Evolutionary conservation across 1,140 invertebrate genomes (phyloP), one percentile per base, ranked within the genome.

Genomic region (Homalodisca vitripennis): DNA sequence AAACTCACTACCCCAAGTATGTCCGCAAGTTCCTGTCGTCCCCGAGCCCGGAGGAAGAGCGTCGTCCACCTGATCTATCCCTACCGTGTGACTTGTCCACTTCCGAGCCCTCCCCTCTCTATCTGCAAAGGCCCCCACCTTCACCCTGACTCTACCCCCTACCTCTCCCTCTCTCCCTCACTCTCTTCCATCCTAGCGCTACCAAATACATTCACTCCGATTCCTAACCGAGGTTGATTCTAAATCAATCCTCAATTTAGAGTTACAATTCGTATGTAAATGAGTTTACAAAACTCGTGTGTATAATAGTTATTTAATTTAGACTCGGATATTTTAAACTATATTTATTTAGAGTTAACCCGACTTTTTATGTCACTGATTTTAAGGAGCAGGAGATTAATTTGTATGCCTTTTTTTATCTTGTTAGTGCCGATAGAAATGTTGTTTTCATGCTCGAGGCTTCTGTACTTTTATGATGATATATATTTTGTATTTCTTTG

Each of bases 1-100:
- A 95, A 82, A 94, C 92, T 73, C 92, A 94, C 81, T 93, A 91
- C 83, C 92, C 92, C 68, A 94, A 94, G 81, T 93, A 92, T 80
- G 89, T 92, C 74, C 84, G 91, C 70, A 93, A 93, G 82, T 93
- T 91, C 81, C 84, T 93, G 47, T 92, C 91, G 73, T 92, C 92
- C 73, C 91, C 91, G 71, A 92, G 89, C 77, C 91, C 91, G 67
- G 87, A 92, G 74, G 91, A 93, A 75, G 89, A 88, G 64, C 70
- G 71, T 22, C 53, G 73, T 22, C 73, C 72, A 17, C 70, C 70
- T n/a, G 72, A 73, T 27, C 46, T 73, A 46, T 34, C 64, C 13
- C 55, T 75, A 17, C 75, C 75, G 30, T 75, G 72, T 67, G 75
- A 75, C 62, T 64, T 75, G 3, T 71, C 73, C 27, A 70, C 71